Evolutionary conservation across 2,797 vertebrate species (phyloP), one percentile per base, ranked within the genome.

Genomic region (Loris lydekkerianus): DNA sequence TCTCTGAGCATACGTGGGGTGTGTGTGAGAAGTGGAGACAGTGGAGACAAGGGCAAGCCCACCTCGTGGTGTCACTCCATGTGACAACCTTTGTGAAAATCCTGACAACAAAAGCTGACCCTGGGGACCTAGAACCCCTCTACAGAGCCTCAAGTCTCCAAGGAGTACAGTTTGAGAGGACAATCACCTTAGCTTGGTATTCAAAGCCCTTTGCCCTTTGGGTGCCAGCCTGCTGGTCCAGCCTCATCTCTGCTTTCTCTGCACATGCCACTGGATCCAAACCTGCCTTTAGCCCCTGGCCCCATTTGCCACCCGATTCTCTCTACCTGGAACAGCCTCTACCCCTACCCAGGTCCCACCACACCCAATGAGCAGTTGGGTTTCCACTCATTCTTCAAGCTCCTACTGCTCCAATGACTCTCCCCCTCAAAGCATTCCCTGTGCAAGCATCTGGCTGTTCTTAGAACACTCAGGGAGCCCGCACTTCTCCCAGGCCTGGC

Each of bases 401-500:
- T 29, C 49, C 70, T 4, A 0, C 3, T 18, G 3, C 11, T 70
- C 23, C 2, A 3, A 3, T 7, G 3, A 14, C 21, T 63, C 37
- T 37, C 25, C 49, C 25, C 53, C 31, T 61, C 4, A 37, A 1
- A 0, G 9, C 0, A 0, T 27, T 40, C 40, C 73, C 10, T 3
- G 0, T 1, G 20, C 29, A 23, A 49, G 93, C 65, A 67, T 58
- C 95, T 86, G 92, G 58, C 91, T 63, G 49, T 58, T 20, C 89
- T 21, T 4, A 23, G 84, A 86, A 63, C 58, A 15, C 89, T 80
- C 86, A 1, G 65, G 91, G 72, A 83, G 90, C 61, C 21, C 34
- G 8, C 34, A 3, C 27, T 40, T 40, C 87, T 11, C 49, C 2
- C 0, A 53, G 87, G 86, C 53, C 93, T 53, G 17, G 0, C 34